phyloP scores from a whole-genome alignment of 2,888 invertebrate genomes.

The Himalopsyche kuldschensis region DNA sequence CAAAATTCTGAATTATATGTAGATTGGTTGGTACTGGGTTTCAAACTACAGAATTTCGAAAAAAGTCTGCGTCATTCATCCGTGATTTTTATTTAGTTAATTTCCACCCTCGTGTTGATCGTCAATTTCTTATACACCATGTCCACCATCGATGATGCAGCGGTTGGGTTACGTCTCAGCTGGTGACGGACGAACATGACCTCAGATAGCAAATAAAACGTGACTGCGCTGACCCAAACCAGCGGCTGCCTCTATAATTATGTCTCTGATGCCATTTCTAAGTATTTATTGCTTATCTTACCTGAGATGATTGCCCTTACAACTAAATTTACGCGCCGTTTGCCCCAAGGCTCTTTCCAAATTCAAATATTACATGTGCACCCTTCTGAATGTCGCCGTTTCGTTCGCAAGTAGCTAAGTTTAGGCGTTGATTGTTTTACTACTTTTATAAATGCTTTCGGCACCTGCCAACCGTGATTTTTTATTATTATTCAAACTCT shows the following conservation, averaged over 20 bases:
- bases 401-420: not conserved
- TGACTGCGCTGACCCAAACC: slow-evolving; percentile 18
- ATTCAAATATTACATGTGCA: not conserved
- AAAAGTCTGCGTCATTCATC: no score
- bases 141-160: not conserved
- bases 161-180: not conserved
- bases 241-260: slow-evolving; percentile 5
- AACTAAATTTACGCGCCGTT: not conserved
- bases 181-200: not conserved
- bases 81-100: no score
- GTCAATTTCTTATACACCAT: not conserved
- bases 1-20: no score
- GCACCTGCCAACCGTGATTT: not conserved
- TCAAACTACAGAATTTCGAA: no score
- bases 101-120: no score
- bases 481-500: not conserved
- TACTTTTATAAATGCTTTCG: not conserved
- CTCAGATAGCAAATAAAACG: slow-evolving; percentile 5
- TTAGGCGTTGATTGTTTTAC: not conserved
- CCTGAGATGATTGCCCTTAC: not conserved
- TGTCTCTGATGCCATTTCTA: not conserved
- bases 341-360: not conserved
- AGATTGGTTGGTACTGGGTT: no score
- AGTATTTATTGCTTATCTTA: slow-evolving; percentile 12
- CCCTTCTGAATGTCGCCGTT: not conserved